phyloP scores from a whole-genome alignment of 2,888 invertebrate genomes.

The Spodoptera picta region DNA sequence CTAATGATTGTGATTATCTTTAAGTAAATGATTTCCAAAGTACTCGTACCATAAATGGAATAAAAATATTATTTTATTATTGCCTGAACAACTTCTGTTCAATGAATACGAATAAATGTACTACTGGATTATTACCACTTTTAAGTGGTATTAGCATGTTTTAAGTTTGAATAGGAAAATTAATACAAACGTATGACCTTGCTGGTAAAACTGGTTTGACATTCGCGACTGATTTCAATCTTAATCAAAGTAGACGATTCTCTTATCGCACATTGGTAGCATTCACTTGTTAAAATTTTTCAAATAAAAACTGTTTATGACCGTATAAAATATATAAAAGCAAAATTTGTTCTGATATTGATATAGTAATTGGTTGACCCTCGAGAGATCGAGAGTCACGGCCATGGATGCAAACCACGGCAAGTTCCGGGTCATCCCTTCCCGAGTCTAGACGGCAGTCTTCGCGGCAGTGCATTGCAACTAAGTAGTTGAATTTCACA shows the following conservation, averaged over 20 bases:
- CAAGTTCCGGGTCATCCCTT: constrained; percentile 82
- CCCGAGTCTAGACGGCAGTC: constrained; percentile 73
- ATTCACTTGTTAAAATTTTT: constrained; percentile 34
- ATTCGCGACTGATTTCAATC: constrained; percentile 77
- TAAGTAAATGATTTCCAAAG: constrained; percentile 13
- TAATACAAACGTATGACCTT: constrained; percentile 77
- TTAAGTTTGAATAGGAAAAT: constrained; percentile 69
- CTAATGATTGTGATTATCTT: constrained; percentile 44
- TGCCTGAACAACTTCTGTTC: constrained; percentile 5
- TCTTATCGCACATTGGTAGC: constrained; percentile 54
- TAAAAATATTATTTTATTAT: constrained; percentile 7
- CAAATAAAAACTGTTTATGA: constrained; percentile 14
- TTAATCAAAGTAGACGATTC: constrained; percentile 63
- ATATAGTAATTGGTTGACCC: constrained; percentile 46
- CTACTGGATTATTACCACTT: constrained; percentile 12
- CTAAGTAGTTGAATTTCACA: constrained; percentile 80
- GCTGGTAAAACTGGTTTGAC: constrained; percentile 80
- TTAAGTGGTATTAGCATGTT: constrained; percentile 47
- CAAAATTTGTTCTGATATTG: constrained; percentile 31
- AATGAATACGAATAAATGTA: constrained; percentile 7
- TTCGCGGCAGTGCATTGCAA: constrained; percentile 52
- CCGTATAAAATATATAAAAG: constrained; percentile 10
- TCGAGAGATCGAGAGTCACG: constrained; percentile 67
- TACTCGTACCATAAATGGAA: constrained; percentile 28
- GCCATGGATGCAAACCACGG: constrained; percentile 66